These are phyloP conservation scores for Halocynthia roretzi DNA, from an alignment of 23 tunicate species.

Conservation along the genomic window DNA sequence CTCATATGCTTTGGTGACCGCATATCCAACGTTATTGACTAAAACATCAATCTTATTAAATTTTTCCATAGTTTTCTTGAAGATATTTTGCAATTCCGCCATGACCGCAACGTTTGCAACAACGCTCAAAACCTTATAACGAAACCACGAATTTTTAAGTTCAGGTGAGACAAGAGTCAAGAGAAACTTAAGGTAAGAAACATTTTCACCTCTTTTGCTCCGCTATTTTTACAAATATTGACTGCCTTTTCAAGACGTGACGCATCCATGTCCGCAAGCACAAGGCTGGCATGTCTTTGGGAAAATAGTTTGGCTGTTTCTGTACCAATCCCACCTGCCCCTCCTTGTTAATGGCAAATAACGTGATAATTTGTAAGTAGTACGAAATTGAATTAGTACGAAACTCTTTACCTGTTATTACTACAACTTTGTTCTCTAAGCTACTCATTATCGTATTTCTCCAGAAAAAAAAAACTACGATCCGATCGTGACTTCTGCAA, in stretches of 20 bases:
- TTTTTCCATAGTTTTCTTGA: neutral
- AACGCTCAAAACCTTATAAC: neutral
- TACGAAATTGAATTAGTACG: neutral
- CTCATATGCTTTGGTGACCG: neutral
- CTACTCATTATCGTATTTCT: neutral
- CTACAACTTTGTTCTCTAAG: constrained; percentile 3
- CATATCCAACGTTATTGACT: constrained; percentile 17
- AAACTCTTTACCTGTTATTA: constrained; percentile 2
- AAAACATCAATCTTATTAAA: neutral
- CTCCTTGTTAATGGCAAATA: neutral
- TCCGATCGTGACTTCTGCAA: no score
- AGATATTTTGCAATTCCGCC: neutral
- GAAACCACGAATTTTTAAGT: neutral
- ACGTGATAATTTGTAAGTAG: neutral
- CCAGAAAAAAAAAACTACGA: no score
- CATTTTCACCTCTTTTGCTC: constrained; percentile 2
- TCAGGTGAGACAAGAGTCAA: neutral
- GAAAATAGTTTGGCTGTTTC: constrained; percentile 6
- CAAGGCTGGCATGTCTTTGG: neutral
- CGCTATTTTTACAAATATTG: neutral
- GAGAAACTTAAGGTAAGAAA: neutral
- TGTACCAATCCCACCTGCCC: constrained; percentile 2
- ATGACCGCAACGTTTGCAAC: neutral
- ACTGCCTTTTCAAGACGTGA: neutral
- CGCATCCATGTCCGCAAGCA: neutral